Evolutionary conservation across 1,140 invertebrate genomes (phyloP), one percentile per base, ranked within the genome.

Genomic region (Camponotus vicinus): DNA sequence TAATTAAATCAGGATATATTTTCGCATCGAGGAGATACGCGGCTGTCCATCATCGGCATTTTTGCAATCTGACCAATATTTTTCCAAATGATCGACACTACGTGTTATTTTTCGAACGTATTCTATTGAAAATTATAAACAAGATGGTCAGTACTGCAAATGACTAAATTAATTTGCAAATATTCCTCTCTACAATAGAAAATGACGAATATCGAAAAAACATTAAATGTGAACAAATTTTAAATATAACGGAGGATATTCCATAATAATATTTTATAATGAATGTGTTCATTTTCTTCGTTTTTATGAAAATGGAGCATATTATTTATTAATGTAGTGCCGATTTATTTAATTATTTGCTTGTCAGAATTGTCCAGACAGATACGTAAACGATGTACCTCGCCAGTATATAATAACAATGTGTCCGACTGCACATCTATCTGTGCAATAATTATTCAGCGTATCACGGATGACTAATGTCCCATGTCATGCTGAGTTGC

Each of bases 361-460:
- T 88, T 55, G 40, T 89, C 82, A 70, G 59, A 70, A 83, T 84
- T 86, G 82, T 88, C 70, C 77, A 61, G 40, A 82, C n/a, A 66
- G 87, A 89, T 89, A 89, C 52, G 67, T 32, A 59, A 73, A 71
- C 52, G 42, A 76, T 34, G 76, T 63, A 85, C 64, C n/a, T 49
- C 27, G 40, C 15, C 42, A 18, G 11, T 6, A 52, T 45, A 75
- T 67, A 83, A 37, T 71, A 59, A 59, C 82, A 11, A 52, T 49
- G 55, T 57, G 59, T 83, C 55, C 83, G 67, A 86, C 86, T 63
- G 78, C 64, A 73, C 52, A 83, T 89, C 85, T 84, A 78, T 84
- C 73, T 52, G 71, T 34, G 71, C 86, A 89, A 89, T 86, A 86
- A 89, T 89, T 89, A 89, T 89, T 86, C 77, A 75, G 13, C 61